These are phyloP conservation scores for Nebria ingens DNA, from an alignment of 1,140 invertebrate species.

Conservation along the genomic window DNA sequence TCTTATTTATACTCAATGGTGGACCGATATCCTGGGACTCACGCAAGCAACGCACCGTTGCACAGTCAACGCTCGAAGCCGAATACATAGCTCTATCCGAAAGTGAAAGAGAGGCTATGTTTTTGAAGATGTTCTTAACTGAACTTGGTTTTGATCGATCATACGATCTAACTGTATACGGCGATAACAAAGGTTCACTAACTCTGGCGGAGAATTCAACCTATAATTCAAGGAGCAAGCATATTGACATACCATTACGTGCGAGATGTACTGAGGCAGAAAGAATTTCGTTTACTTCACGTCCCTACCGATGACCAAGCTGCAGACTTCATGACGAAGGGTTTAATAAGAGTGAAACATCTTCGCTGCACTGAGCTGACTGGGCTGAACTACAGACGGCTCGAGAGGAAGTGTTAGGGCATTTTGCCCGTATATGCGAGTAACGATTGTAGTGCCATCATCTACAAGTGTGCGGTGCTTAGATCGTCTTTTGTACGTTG, in stretches of 20 bases:
- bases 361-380: neutral
- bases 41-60: conserved; percentile 16
- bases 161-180: neutral
- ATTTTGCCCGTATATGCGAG: no score
- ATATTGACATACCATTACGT: conserved; percentile 29
- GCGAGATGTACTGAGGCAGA: conserved; percentile 9
- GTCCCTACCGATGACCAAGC: conserved; percentile 9
- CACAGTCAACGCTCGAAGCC: conserved; percentile 18
- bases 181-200: conserved; percentile 27
- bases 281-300: conserved; percentile 3
- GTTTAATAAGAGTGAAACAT: neutral
- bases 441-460: no score
- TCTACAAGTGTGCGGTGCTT: no score
- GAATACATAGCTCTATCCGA: conserved; percentile 19
- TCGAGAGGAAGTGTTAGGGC: neutral
- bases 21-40: conserved; percentile 20
- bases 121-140: neutral
- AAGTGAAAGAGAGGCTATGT: conserved; percentile 16
- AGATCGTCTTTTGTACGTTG: no score
- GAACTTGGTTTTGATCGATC: neutral
- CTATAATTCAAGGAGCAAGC: conserved; percentile 24
- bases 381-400: neutral
- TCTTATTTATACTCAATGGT: conserved; percentile 13
- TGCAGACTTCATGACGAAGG: conserved; percentile 16
- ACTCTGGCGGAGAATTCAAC: conserved; percentile 26